Percentiles rank a stretch among this genome's conserved stretches.
Evolutionary conservation across 2,888 invertebrate genomes (phyloP).

Genomic region (Odontocerum albicorne): DNA sequence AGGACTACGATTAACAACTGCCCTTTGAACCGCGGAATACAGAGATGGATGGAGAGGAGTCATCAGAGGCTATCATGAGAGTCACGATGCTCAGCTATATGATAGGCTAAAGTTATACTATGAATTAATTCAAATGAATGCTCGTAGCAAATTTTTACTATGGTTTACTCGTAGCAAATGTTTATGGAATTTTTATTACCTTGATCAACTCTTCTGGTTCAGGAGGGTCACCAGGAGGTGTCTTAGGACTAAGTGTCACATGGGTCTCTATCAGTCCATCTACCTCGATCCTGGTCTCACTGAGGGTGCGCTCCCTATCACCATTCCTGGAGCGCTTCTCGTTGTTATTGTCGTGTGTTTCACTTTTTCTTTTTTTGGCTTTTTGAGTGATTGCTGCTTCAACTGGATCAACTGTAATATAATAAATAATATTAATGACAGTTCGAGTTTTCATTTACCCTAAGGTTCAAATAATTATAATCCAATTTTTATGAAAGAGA

Average conservation of each 20-base stretch:
- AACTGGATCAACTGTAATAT: constrained; percentile 24
- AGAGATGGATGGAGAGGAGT: no score
- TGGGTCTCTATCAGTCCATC: constrained; percentile 78
- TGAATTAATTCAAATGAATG: no score
- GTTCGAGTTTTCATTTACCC: no score
- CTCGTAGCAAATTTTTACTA: no score
- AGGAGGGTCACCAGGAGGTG: constrained; percentile 83
- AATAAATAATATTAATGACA: not conserved
- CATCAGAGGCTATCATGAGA: no score
- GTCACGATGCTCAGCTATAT: no score
- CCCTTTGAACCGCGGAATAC: no score
- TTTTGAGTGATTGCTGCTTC: constrained; percentile 51
- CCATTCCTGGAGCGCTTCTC: constrained; percentile 41
- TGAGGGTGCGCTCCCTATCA: constrained; percentile 43
- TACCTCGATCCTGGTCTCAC: constrained; percentile 57
- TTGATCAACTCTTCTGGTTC: constrained; percentile 92
- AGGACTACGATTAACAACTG: no score
- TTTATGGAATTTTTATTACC: constrained; percentile 47
- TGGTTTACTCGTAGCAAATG: no score
- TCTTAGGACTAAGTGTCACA: constrained; percentile 75
- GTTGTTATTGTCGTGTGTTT: constrained; percentile 50
- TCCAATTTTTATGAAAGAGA: no score
- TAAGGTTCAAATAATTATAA: no score
- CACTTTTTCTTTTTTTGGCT: constrained; percentile 43
- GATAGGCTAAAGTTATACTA: no score